Evolutionary conservation across 1,140 invertebrate genomes (phyloP), one percentile per base, ranked within the genome.

Genomic region (Drosophila tsacasi): DNA sequence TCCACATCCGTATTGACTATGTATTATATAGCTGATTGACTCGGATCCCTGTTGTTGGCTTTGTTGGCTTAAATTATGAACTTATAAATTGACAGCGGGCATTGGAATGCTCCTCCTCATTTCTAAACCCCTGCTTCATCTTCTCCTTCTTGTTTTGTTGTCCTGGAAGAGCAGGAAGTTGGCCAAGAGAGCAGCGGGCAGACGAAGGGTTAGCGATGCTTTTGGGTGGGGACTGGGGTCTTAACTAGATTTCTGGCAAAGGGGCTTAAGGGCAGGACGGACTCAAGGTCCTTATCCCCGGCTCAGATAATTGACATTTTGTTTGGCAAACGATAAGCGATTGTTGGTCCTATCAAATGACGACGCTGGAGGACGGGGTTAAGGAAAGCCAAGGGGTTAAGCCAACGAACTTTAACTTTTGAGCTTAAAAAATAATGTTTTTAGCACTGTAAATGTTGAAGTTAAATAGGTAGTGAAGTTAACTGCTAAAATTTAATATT

Each of bases 1-100:
- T 39, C 54, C 30, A 46, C 39, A 59, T 49, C 25, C 57, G 25
- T 30, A 74, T 44, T 57, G 68, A 39, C 76, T 78, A 82, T 73
- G 80, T 67, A 85, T 79, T 86, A 86, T 79, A 86, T 79, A 79
- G 83, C 83, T 82, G 83, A 86, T 85, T 86, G 79, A 82, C 83
- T 79, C 69, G 68, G 75, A 87, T 82, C 79, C 62, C 40, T 66
- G 58, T 49, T 75, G 52, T 72, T 73, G 73, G 77, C 71, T 81
- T 81, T 85, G 79, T 79, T 76, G 47, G 61, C 80, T 57, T 80
- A 74, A 87, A 81, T 83, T 83, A 87, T 87, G 68, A 87, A 89
- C 84, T 89, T 80, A 74, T 83, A 89, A 87, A 83, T 81, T 89
- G 83, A 86, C 80, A 86, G 83, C 64, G 46, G 61, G 47, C 49